phyloP scores from a whole-genome alignment of 2,113 vertebrate species.

The Sapayoa aenigma region DNA sequence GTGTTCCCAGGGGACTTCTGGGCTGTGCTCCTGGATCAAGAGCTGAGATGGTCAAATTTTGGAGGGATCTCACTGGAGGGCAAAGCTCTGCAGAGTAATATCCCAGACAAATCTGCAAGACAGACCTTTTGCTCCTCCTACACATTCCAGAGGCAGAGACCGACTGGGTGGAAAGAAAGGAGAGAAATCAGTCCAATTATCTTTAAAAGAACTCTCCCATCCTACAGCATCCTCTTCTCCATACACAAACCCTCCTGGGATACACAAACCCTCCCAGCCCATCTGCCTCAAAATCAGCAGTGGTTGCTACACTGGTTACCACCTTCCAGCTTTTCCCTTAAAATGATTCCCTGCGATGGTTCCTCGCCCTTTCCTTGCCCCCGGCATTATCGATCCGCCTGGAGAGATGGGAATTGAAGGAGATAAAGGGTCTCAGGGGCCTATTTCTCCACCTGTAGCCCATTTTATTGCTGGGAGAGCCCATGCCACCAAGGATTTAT shows the following conservation, averaged over 20 bases:
- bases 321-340: neutral
- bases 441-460: neutral
- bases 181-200: neutral
- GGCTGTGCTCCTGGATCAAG: neutral
- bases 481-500: neutral
- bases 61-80: neutral
- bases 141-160: neutral
- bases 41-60: fast-evolving
- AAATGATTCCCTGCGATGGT: neutral
- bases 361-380: neutral
- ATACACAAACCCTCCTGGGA: neutral
- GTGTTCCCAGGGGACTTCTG: neutral
- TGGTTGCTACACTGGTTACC: neutral
- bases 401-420: neutral
- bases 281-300: neutral
- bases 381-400: neutral
- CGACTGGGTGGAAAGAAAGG: neutral
- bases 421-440: neutral
- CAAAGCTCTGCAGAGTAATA: neutral
- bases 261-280: neutral
- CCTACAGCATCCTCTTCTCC: neutral
- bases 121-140: neutral
- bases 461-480: neutral
- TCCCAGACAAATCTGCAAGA: neutral
- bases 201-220: neutral